Evolutionary conservation across 1,140 invertebrate genomes (phyloP), one percentile per base, ranked within the genome.

Genomic region (Cyclina sinensis): DNA sequence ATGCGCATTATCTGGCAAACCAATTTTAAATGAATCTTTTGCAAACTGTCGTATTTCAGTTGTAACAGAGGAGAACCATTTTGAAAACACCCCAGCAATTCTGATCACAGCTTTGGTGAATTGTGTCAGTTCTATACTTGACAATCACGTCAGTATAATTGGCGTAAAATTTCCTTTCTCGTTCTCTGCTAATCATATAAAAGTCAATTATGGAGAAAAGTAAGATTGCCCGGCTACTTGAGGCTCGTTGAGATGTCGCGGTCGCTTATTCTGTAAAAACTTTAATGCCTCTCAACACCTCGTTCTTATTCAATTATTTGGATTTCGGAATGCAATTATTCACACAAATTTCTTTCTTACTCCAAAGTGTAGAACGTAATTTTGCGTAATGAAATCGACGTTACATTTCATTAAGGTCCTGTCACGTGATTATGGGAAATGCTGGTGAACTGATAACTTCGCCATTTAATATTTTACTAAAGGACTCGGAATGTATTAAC

Each of bases 221-320:
- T 70, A 70, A 70, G 65, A 70, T 70, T 70, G 65, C 65, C 32
- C 3, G 65, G 65, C 65, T 70, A 70, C 65, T 70, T 70, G 65
- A 70, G 65, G 30, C 11, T 70, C 65, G 24, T 70, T 70, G 65
- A 70, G 14, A 70, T 70, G 65, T 70, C 65, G 65, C 37, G 37
- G 32, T 16, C 65, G 65, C 32, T 70, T 70, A 70, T 70, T 70
- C 37, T 32, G 65, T 32, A 27, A 70, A 70, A 70, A 70, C 65
- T 70, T 70, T 70, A 70, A 70, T 70, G 65, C 24, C 37, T 70
- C 65, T 70, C 65, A 70, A 70, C 65, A 70, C 32, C 65, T 70
- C 65, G 65, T 70, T 70, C 65, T 70, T 70, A 70, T 70, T 70
- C 65, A 70, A 70, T 70, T 70, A 70, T 70, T 70, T 70, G 65